phyloP scores from a whole-genome alignment of 37 sponge, comb jelly and placozoan genomes.

The Hormiphora californensis region DNA sequence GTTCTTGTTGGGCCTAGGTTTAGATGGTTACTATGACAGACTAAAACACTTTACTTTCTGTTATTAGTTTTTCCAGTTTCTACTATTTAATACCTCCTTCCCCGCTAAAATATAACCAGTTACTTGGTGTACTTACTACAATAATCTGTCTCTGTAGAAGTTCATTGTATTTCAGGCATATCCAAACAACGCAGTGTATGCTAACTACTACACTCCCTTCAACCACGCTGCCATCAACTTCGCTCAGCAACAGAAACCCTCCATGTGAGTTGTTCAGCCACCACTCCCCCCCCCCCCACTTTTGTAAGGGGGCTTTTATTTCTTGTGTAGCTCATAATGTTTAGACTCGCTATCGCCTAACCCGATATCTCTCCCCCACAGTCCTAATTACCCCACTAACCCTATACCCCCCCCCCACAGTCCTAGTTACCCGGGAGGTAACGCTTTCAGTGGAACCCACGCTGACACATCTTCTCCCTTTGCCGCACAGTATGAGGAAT shows the following conservation, averaged over 20 bases:
- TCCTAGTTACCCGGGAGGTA: slow-evolving; percentile 28
- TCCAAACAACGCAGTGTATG: not conserved
- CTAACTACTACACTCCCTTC: slow-evolving; percentile 39
- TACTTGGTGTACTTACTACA: not conserved
- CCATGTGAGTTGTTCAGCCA: not conserved
- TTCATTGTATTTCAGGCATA: too few species aligned
- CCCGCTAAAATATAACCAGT: too few species aligned
- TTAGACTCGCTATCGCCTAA: too few species aligned
- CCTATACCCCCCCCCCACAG: not conserved
- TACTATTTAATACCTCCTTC: too few species aligned
- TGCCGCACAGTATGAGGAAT: not conserved
- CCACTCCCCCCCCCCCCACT: not conserved
- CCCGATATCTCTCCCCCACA: not conserved
- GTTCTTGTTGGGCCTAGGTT: too few species aligned
- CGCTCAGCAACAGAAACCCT: slow-evolving; percentile 42
- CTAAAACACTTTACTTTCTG: too few species aligned
- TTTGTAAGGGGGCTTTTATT: too few species aligned
- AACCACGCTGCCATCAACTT: slow-evolving; percentile 15
- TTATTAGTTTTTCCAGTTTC: too few species aligned
- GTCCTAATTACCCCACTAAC: not conserved
- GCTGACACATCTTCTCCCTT: not conserved
- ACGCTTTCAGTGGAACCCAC: slow-evolving; percentile 18
- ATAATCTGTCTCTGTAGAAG: too few species aligned
- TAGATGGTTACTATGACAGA: too few species aligned
- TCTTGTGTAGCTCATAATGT: too few species aligned